Evolutionary conservation across 2,888 invertebrate genomes (phyloP).

Genomic region (Frankliniella fusca): DNA sequence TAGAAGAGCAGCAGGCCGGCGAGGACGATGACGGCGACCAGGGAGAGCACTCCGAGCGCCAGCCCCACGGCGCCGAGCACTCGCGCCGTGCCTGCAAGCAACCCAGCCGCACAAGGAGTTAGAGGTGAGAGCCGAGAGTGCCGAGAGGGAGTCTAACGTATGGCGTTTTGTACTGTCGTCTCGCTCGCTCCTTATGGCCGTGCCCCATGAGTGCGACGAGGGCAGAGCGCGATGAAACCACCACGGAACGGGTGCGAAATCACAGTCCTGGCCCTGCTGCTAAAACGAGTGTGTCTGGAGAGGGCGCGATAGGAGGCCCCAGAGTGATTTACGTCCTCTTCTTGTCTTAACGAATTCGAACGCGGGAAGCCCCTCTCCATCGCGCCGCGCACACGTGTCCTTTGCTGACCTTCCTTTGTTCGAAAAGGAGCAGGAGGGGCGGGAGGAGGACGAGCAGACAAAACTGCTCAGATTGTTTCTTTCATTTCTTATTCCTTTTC

Average conservation of each 20-base stretch:
- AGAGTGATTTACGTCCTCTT: too few relatives aligned
- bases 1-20: not conserved
- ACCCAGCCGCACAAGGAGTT: not conserved
- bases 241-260: not conserved
- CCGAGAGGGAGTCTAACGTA: not conserved
- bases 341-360: too few relatives aligned
- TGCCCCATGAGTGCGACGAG: too few relatives aligned
- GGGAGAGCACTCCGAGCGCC: not conserved
- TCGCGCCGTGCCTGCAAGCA: not conserved
- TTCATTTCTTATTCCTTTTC: too few relatives aligned
- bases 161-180: not conserved
- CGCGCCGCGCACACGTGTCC: too few relatives aligned
- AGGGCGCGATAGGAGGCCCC: too few relatives aligned
- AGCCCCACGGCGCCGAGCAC: not conserved
- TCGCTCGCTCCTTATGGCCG: not conserved
- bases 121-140: not conserved
- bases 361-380: too few relatives aligned
- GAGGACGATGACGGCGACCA: not conserved
- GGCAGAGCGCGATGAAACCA: not conserved
- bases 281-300: not conserved
- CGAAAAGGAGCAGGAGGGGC: too few relatives aligned
- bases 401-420: too few relatives aligned
- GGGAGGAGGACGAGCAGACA: too few relatives aligned
- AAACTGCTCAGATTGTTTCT: too few relatives aligned
- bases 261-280: not conserved